Base-by-base conservation (phyloP, 2,797 vertebrate genomes). In the Clarias laeviceps region DNA sequence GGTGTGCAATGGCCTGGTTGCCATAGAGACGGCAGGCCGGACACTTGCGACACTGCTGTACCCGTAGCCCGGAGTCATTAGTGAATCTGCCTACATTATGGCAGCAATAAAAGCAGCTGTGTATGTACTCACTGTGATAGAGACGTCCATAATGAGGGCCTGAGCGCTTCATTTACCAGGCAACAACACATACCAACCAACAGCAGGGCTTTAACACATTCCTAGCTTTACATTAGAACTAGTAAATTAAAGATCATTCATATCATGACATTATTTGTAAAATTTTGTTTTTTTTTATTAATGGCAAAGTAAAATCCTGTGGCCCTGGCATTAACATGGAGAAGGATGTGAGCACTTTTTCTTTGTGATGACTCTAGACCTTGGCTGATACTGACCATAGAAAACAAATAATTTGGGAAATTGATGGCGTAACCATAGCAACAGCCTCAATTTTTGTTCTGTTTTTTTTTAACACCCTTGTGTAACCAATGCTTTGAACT, bases 61-160 rank as follows among this genome's bases (percentile, higher is more conserved):
- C 82, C 82, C 86, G 80, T 69, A 82, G 86, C 84, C 89, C 78
- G n/a, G 45, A 88, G 90, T 89, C 87, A 89, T 81, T 78, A 87
- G 86, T 84, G 78, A 82, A 85, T 84, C 79, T 84, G 68, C 80
- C 74, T 82, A 62, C 72, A 82, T 85, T 87, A 84, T 84, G 70
- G 80, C 76, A 82, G 83, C 88, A 79, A 79, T 87, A 82, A 88
- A 82, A 86, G 80, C 80, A 87, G 83, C 80, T 83, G 80, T 76
- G 82, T 56, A 68, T 68, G 82, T 61, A 77, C 82, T 40, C 32
- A 32, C 73, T 64, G 32, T 85, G 86, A 62, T 70, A 74, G 66
- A 64, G 79, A 37, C 82, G 50, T 62, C 59, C 37, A 65, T 84
- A 73, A 37, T 57, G 50, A 73, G 72, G 56, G 24, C 77, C 84